These are phyloP conservation scores for Aporrectodea caliginosa DNA, from an alignment of 1,140 invertebrate species.

Conservation along the genomic window DNA sequence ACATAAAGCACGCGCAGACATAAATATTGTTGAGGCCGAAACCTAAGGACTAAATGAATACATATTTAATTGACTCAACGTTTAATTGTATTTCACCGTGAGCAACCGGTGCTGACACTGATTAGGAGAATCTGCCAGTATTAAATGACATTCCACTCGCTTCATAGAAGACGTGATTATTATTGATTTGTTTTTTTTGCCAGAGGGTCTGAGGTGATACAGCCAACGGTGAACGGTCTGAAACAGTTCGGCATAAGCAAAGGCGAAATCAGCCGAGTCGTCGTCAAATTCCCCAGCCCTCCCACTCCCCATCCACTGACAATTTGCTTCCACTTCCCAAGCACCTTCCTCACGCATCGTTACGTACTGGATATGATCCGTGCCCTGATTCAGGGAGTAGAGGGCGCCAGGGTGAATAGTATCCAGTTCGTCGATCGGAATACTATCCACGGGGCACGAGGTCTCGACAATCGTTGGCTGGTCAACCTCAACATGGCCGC, in stretches of 20 bases:
- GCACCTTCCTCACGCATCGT: slow-evolving; percentile 25
- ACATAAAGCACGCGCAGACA: no score
- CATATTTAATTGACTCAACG: no score
- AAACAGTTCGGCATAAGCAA: slow-evolving; percentile 26
- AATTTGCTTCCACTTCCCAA: slow-evolving; percentile 23
- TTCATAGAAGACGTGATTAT: no score
- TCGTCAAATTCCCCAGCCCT: slow-evolving; percentile 16
- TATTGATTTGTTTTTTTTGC: no score
- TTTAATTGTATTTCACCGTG: no score
- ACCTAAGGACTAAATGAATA: no score
- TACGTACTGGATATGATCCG: slow-evolving; percentile 26
- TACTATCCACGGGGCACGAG: slow-evolving; percentile 14
- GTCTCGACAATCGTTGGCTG: slow-evolving; percentile 25
- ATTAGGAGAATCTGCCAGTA: no score
- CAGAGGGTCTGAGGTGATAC: not conserved
- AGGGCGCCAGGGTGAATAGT: not conserved
- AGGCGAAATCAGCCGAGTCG: slow-evolving; percentile 16
- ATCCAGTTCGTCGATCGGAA: slow-evolving; percentile 28
- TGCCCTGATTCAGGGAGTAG: not conserved
- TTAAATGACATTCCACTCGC: no score
- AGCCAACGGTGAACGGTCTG: not conserved
- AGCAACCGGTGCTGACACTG: no score
- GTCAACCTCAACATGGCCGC: slow-evolving; percentile 21
- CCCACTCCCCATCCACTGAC: slow-evolving; percentile 20
- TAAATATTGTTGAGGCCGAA: no score